These are phyloP conservation scores for Pseudomyrmex pallidus DNA, from an alignment of 1,140 invertebrate species.

Conservation along the genomic window DNA sequence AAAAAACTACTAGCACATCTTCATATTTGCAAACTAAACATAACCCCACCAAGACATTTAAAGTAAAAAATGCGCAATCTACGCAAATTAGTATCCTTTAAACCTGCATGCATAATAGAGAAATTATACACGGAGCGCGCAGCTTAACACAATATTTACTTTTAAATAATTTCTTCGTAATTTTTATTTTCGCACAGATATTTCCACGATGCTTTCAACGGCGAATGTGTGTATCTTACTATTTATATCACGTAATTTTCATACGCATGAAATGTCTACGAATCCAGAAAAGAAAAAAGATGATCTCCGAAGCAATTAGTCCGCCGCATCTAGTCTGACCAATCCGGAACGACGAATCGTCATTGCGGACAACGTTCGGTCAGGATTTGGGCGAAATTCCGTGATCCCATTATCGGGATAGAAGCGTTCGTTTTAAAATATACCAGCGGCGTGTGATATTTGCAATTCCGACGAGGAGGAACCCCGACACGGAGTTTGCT, in stretches of 20 bases:
- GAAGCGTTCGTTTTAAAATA: conserved; percentile 82
- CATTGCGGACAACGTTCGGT: conserved; percentile 37
- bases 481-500: conserved; percentile 70
- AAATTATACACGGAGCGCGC: background rate
- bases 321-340: background rate
- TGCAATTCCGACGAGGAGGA: conserved; percentile 80
- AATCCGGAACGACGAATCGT: conserved; percentile 23
- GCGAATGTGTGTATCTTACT: background rate
- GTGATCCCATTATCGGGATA: conserved; percentile 78
- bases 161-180: too few species aligned
- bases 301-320: conserved; percentile 22
- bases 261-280: background rate
- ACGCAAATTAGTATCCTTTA: background rate
- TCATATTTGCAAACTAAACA: background rate
- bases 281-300: conserved; percentile 22
- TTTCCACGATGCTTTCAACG: background rate
- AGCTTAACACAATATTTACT: background rate
- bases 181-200: background rate
- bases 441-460: conserved; percentile 74
- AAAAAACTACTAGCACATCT: background rate
- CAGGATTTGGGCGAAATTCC: conserved; percentile 65
- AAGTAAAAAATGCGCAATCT: conserved; percentile 8
- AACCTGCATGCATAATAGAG: background rate
- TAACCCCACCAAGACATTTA: background rate
- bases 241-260: background rate